These are phyloP conservation scores for Mustela nigripes DNA, from an alignment of 2,113 vertebrate genomes.

Conservation along the genomic window DNA sequence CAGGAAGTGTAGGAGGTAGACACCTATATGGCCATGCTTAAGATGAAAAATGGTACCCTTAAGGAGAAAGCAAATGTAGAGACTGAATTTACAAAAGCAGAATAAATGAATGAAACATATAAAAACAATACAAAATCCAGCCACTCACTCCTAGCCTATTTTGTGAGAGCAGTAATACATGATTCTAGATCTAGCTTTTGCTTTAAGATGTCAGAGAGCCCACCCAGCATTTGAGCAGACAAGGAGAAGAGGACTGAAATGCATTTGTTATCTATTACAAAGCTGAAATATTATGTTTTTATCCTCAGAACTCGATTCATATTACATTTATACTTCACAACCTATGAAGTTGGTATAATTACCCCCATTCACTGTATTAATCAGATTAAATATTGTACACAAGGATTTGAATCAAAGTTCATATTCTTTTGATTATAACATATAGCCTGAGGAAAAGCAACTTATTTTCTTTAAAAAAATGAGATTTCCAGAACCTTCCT, in stretches of 20 bases:
- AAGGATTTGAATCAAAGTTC: neutral
- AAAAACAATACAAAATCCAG: neutral
- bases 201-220: neutral
- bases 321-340: neutral
- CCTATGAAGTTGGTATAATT: neutral
- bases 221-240: neutral
- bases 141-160: neutral
- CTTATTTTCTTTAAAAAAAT: neutral
- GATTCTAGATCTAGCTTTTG: conserved; percentile 41
- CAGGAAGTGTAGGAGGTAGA: neutral
- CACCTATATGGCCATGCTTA: neutral
- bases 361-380: neutral
- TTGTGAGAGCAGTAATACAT: neutral
- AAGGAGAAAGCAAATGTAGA: conserved; percentile 15
- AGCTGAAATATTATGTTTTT: neutral
- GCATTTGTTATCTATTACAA: neutral
- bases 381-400: neutral
- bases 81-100: conserved; percentile 14
- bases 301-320: neutral
- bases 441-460: neutral
- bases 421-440: conserved; percentile 17
- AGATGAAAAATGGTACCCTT: neutral
- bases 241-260: neutral
- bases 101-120: conserved; percentile 48
- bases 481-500: neutral